Conservation (phyloP, 2,113 vertebrate species). For the Laticauda laticaudata region DNA sequence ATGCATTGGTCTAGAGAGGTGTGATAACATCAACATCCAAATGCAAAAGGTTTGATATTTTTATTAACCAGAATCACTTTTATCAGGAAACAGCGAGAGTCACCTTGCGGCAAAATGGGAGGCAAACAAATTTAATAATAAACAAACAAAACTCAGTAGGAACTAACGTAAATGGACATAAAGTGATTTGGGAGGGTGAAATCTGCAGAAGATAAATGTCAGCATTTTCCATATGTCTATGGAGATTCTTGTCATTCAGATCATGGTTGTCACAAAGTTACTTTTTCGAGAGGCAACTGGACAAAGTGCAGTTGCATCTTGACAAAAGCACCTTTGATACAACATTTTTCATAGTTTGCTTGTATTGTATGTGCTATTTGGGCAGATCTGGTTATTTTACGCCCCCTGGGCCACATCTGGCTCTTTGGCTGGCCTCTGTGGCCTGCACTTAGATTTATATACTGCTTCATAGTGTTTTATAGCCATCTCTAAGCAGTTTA, state of each 20-base stretch:
- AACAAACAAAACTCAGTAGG: neutral
- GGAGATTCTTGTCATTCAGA: too few species aligned
- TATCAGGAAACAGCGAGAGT: neutral
- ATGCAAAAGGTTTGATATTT: neutral
- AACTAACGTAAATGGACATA: neutral
- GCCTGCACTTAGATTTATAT: too few species aligned
- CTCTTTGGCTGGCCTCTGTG: too few species aligned
- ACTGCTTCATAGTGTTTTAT: too few species aligned
- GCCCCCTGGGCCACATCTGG: neutral
- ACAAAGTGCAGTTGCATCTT: too few species aligned
- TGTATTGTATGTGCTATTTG: neutral
- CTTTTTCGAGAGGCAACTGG: too few species aligned
- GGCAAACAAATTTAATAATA: neutral
- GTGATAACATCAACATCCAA: neutral
- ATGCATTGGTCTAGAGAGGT: too few species aligned
- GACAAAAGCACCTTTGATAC: too few species aligned
- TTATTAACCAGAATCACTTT: neutral
- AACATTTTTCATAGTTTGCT: neutral
- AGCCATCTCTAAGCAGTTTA: too few species aligned
- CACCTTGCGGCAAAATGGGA: neutral
- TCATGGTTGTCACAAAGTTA: too few species aligned
- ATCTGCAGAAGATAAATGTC: neutral
- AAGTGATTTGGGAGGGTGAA: neutral
- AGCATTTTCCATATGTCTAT: neutral
- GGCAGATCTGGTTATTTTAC: neutral